phyloP scores from a whole-genome alignment of 2,113 vertebrate species.

The Mus spicilegus region DNA sequence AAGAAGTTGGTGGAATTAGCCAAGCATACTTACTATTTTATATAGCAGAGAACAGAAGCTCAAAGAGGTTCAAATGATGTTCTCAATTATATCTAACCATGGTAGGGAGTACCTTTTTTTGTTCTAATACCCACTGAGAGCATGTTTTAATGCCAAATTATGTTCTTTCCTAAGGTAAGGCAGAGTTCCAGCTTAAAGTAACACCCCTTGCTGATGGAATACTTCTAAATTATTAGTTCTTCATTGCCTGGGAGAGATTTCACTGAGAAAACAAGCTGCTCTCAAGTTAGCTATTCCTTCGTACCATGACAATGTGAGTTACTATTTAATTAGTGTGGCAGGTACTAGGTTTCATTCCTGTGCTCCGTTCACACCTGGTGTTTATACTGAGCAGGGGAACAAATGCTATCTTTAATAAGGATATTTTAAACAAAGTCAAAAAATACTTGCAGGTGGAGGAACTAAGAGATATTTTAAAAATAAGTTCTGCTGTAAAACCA shows the following conservation, averaged over 20 bases:
- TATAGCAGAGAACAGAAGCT: neutral
- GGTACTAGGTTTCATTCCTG: slow-evolving; percentile 60
- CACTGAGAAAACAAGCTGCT: slow-evolving; percentile 22
- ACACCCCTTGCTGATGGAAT: slow-evolving; percentile 52
- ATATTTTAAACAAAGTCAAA: slow-evolving; percentile 76
- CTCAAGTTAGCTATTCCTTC: slow-evolving; percentile 63
- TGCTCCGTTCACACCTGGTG: slow-evolving; percentile 69
- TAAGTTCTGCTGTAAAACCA: slow-evolving; percentile 57
- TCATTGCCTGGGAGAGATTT: slow-evolving; percentile 43
- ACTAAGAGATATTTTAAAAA: slow-evolving; percentile 67
- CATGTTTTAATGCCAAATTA: slow-evolving; percentile 15
- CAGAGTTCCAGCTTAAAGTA: neutral
- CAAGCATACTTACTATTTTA: neutral
- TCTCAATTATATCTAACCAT: slow-evolving; percentile 12
- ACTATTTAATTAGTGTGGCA: slow-evolving; percentile 43
- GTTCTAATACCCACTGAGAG: neutral
- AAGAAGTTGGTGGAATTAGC: neutral
- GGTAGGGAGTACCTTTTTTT: neutral
- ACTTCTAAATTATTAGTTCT: slow-evolving; percentile 51
- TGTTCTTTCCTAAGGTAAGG: neutral
- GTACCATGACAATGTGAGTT: slow-evolving; percentile 57
- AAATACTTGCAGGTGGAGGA: slow-evolving; percentile 78
- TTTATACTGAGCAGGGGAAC: slow-evolving; percentile 74
- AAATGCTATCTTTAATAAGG: slow-evolving; percentile 78
- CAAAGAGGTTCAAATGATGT: slow-evolving; percentile 10